Percentiles rank a stretch among this genome's conserved stretches.
phyloP scores from a whole-genome alignment of 2,888 invertebrate genomes.

The Ligdia adustata region DNA sequence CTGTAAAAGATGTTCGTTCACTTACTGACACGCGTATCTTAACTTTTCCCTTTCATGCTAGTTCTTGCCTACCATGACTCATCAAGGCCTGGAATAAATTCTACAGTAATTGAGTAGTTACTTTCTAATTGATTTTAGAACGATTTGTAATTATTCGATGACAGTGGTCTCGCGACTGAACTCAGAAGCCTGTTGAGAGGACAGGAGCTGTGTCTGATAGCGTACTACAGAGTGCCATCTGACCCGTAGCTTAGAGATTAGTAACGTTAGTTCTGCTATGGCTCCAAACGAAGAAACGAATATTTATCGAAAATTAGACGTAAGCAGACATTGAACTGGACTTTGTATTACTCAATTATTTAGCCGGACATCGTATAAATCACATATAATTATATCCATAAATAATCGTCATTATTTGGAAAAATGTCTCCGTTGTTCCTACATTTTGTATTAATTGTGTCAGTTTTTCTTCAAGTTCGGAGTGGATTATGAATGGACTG shows the following conservation, averaged over 20 bases:
- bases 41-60: slow-evolving; percentile 30
- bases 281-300: slow-evolving; percentile 80
- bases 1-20: slow-evolving; percentile 22
- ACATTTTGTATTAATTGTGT: slow-evolving; percentile 77
- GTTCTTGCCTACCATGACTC: slow-evolving; percentile 37
- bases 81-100: slow-evolving; percentile 26
- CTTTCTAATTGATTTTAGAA: slow-evolving; percentile 30
- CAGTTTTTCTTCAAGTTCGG: slow-evolving; percentile 71
- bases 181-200: slow-evolving; percentile 36
- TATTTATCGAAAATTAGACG: slow-evolving; percentile 74
- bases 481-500: slow-evolving; percentile 59
- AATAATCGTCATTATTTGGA: slow-evolving; percentile 45
- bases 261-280: slow-evolving; percentile 62
- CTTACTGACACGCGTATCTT: slow-evolving; percentile 27
- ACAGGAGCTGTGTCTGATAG: slow-evolving; percentile 66
- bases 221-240: slow-evolving; percentile 78
- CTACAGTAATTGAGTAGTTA: slow-evolving; percentile 28
- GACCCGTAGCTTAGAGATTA: slow-evolving; percentile 77
- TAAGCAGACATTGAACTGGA: slow-evolving; percentile 64
- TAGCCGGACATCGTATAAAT: slow-evolving; percentile 24
- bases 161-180: slow-evolving; percentile 29
- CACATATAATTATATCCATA: slow-evolving; percentile 11
- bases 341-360: slow-evolving; percentile 26
- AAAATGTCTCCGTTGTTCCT: slow-evolving; percentile 72
- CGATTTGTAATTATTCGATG: slow-evolving; percentile 25